A percentile compares a stretch with the other conserved stretches of the same genome.
phyloP scores from a whole-genome alignment of 2,113 vertebrate species.

The Eudyptes chrysolophus region DNA sequence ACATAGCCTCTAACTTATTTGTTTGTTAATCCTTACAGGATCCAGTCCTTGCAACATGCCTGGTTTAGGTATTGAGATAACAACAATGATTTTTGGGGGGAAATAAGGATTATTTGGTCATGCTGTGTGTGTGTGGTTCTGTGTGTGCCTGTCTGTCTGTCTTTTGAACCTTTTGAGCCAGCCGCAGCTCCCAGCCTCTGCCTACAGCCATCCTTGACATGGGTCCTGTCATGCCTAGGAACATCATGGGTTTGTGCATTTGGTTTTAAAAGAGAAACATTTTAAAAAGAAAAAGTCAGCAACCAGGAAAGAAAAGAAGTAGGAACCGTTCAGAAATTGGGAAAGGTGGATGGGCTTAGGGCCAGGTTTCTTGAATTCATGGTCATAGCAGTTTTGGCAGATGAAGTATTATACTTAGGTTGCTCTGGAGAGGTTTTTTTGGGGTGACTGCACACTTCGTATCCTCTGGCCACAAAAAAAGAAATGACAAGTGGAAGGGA shows the following conservation, averaged over 20 bases:
- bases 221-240: background rate
- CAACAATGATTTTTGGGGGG: fast-evolving
- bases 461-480: background rate
- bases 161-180: background rate
- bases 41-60: background rate
- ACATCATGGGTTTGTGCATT: background rate
- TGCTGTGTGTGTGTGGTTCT: background rate
- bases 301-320: background rate
- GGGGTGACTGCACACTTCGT: background rate
- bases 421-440: background rate
- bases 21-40: background rate
- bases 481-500: background rate
- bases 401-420: background rate
- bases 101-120: background rate
- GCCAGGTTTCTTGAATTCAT: background rate
- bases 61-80: background rate
- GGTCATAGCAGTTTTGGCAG: background rate
- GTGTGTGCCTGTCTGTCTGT: background rate
- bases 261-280: background rate
- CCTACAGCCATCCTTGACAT: background rate
- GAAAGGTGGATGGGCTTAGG: background rate
- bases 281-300: background rate
- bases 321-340: background rate
- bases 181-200: background rate
- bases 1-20: background rate